Base-by-base conservation (phyloP, 2,113 vertebrate species). In the Callipepla californica region DNA sequence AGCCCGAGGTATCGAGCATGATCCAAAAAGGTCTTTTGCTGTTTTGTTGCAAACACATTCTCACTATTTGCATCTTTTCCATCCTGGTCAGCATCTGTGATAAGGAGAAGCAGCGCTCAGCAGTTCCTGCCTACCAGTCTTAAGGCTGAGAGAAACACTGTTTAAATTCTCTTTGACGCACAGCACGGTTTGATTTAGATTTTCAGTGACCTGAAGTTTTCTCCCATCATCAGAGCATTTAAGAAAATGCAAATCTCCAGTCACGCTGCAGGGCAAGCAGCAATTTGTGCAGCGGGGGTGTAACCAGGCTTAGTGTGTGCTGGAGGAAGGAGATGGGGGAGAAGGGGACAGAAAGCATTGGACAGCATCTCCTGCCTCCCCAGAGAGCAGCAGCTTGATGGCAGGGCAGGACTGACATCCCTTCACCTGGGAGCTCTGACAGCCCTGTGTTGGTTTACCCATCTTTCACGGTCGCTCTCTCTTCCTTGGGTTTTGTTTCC, bases 151-250 rank as follows among this genome's bases (percentile, higher is more conserved):
- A 72, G n/a, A 74, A 83, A 80, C 30, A 69, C 67, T 12, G 2
- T 32, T 89, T 89, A 55, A 87, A 89, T 91, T 91, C 15, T 10
- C 23, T 85, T 65, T 90, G 91, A 90, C 61, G 42, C 36, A 42
- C 73, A 84, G 61, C 48, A 48, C 30, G 45, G 6, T 75, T 93
- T 94, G 95, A 90, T 87, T 87, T 82, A 90, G 72, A 94, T 94
- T 38, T 66, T 91, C 38, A 23, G 42, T 87, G 92, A 93, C 73
- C 73, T 81, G 44, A 84, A 32, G 59, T 89, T 95, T 94, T 93
- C 84, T 85, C 28, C n/a, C 18, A 30, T 87, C 53, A 28, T 48
- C 12, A 7, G 57, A 62, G 42, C 22, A 3, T 55, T 67, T 78
- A 66, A 92, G 48, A 75, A 67, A 80, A 80, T 16, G 72, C 69